Evolutionary conservation across 2,888 invertebrate species (phyloP), one percentile per base, ranked within the genome.

Genomic region (Exocentrus adspersus): DNA sequence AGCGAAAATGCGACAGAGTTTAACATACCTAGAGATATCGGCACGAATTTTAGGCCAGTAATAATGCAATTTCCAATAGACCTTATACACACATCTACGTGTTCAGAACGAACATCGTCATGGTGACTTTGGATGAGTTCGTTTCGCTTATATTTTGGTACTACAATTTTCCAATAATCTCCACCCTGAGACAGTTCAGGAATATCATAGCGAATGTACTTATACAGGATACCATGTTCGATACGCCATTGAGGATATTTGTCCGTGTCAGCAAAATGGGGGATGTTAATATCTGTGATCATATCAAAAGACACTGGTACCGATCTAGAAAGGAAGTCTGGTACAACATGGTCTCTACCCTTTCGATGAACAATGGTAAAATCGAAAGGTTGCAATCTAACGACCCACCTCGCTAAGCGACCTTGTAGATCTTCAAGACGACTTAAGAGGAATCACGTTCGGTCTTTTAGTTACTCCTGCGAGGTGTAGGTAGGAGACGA

Each of bases 201-300:
- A 21, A 37, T 30, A 4, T 48, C 42, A 48, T 32, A 16, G 16
- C 16, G 7, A 10, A 74, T 59, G 59, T 62, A 62, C 28, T 72
- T 72, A 59, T 63, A 70, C 20, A 72, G 21, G 1, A 20, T 45
- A 9, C 41, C 45, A 17, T 67, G 58, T 28, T 52, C 53, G 1
- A 74, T 45, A 43, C 67, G 43, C 65, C 66, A 73, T 10, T 30
- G 19, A 12, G 68, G 52, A 65, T 54, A 74, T 14, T 53, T 45
- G 14, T 45, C 10, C 12, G 28, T 48, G 12, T 48, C 16, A 2
- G 1, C 5, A 12, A 56, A 14, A 5, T 50, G 41, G 10, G 16
- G 12, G 19, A 37, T 41, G 10, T n/a, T n/a, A n/a, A n/a, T n/a
- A n/a, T n/a, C n/a, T n/a, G n/a, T n/a, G n/a, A n/a, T 19, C 20